Evolutionary conservation across 2,113 vertebrate genomes (phyloP).

Genomic region (Corythoichthys haematopterus): DNA sequence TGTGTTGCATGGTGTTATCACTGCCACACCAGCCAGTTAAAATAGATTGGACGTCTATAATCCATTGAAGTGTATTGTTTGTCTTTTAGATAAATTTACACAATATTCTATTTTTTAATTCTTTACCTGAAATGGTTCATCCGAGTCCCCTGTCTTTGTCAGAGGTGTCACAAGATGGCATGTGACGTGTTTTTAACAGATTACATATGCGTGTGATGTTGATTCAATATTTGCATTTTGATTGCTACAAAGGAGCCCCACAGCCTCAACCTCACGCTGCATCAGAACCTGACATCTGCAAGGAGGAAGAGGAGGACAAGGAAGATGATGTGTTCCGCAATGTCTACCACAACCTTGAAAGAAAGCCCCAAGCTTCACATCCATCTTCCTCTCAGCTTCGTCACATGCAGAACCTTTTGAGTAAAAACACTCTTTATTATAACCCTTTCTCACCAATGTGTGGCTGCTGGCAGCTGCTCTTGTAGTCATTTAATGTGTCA

Average conservation of each 20-base stretch:
- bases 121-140: no score
- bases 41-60: no score
- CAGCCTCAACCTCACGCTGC: neutral
- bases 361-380: conserved; percentile 24
- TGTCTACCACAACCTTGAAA: conserved; percentile 13
- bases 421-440: conserved; percentile 51
- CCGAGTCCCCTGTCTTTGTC: no score
- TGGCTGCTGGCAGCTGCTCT: neutral
- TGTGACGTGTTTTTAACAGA: no score
- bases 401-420: conserved; percentile 38
- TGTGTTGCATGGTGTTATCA: no score
- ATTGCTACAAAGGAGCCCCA: neutral
- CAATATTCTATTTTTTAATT: no score
- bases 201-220: no score
- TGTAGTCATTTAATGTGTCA: neutral
- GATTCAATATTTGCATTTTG: neutral
- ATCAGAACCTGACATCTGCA: neutral
- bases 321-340: conserved; percentile 33
- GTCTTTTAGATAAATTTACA: no score
- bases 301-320: conserved; percentile 43
- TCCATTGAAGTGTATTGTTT: no score
- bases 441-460: neutral
- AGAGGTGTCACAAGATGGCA: no score
- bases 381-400: conserved; percentile 29
- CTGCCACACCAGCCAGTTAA: no score